Evolutionary conservation across 2,113 vertebrate species (phyloP), one percentile per base, ranked within the genome.

Genomic region (Coregonus clupeaformis): DNA sequence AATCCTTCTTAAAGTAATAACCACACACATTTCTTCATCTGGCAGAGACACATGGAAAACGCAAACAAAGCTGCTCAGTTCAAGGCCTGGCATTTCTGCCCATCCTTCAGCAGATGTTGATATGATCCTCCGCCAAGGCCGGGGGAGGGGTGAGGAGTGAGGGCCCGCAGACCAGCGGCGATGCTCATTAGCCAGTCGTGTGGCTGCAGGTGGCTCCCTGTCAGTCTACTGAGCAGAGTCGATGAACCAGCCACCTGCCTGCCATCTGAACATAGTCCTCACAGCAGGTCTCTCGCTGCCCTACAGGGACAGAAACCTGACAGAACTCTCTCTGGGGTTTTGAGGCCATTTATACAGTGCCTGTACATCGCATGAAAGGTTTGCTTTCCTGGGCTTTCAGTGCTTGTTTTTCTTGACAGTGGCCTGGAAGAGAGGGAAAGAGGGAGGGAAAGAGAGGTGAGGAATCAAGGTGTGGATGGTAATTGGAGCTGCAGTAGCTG

Each of bases 31-130:
- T 57, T 55, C 2, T 14, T 7, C 60, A 63, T 29, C 69, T 77
- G 77, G 68, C 70, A 76, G 68, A 29, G 32, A 22, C 1, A 25
- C n/a, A 3, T 27, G 68, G 12, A 12, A 25, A 68, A 67, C 13
- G 66, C 49, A 72, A 82, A 22, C 80, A 83, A 77, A 81, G 75
- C 18, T 36, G 64, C 66, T 75, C 13, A 36, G 67, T 68, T 62
- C 57, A 64, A 74, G 52, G 65, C 12, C 36, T 30, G 71, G 52
- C 62, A 65, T 25, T 42, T 7, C 27, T 57, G 29, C 47, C 64
- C 5, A 11, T 75, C 67, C 27, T 62, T 78, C 62, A 69, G 62
- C 69, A 71, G 77, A 71, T 72, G 59, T 65, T 70, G 64, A 75
- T 66, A 57, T 71, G 72, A 62, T 70, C 67, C 66, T 69, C 68